Evolutionary conservation across 2,888 invertebrate genomes (phyloP), one percentile per base, ranked within the genome.

Genomic region (Drosophila kambysellisi): DNA sequence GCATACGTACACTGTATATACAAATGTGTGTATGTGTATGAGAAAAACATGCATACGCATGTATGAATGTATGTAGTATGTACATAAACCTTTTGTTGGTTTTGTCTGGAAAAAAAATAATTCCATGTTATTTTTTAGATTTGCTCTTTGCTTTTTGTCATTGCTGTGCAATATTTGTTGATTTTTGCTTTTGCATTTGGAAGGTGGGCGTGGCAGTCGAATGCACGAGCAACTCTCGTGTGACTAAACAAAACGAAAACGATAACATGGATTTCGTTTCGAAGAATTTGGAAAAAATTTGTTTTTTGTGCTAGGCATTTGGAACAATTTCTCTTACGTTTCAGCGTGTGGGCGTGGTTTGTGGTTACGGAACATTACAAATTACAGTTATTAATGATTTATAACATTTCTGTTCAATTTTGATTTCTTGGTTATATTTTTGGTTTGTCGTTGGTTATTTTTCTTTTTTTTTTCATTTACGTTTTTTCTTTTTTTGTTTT

Each of bases 321-420:
- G 71, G 66, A 80, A 72, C 70, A 79, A 66, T 83, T 83, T 87
- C 65, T 87, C 83, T 83, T 83, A 83, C 84, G 82, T 77, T 78
- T 83, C 69, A 72, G 74, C 79, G 78, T 79, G 82, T 79, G 82
- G 81, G 76, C 77, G 81, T 83, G 83, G 71, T 70, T 83, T 77
- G 69, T 81, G 81, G 74, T 81, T 74, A 74, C 81, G 74, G 76
- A 81, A 84, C 88, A 82, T 71, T 68, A 72, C 60, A 70, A 63
- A 77, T 77, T 81, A 77, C 68, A 81, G 51, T 71, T 68, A 75
- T 86, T 83, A 64, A 70, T 88, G 63, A 69, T 82, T 89, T 85
- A 88, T 89, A 89, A 89, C 89, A 85, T 85, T 85, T 61, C 85
- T 85, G 83, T 88, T 83, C 67, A 70, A 62, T 87, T 83, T 65